Conservation (phyloP, 2,888 invertebrate species). For the Iselma pallidipennis region DNA sequence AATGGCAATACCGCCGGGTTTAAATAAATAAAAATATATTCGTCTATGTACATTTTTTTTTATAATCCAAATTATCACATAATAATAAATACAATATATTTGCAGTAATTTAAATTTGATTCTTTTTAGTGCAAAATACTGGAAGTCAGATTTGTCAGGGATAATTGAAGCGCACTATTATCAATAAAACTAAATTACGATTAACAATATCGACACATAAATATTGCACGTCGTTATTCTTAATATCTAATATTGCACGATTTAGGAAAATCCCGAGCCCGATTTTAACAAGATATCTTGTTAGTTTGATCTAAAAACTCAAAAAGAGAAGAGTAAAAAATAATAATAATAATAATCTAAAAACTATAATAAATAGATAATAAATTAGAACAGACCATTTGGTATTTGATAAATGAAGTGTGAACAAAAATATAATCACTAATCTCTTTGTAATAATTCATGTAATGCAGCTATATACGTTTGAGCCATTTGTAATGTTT, state of each 20-base stretch:
- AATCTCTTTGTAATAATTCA: constrained; percentile 62
- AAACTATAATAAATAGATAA: constrained; percentile 23
- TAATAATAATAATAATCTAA: neutral
- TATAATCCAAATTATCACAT: constrained; percentile 6
- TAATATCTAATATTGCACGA: constrained; percentile 36
- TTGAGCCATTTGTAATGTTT: constrained; percentile 79
- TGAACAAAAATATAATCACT: constrained; percentile 6
- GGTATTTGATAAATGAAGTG: neutral
- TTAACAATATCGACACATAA: constrained; percentile 37
- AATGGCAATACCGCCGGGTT: neutral
- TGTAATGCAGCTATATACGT: constrained; percentile 72
- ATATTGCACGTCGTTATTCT: constrained; percentile 33
- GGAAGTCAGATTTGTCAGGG: neutral
- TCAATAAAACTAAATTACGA: constrained; percentile 19
- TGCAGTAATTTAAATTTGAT: constrained; percentile 11
- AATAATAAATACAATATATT: neutral
- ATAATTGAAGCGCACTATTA: constrained; percentile 18
- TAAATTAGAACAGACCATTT: constrained; percentile 19
- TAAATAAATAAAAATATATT: too few relatives aligned
- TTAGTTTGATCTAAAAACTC: constrained; percentile 8
- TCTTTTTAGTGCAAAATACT: neutral
- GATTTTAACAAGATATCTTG: constrained; percentile 1
- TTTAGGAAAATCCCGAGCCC: constrained; percentile 26
- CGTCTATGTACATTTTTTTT: too few relatives aligned
- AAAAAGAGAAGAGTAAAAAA: constrained; percentile 5